Conservation (phyloP, 2,888 invertebrate species). For the Chrysolina haemoptera region DNA sequence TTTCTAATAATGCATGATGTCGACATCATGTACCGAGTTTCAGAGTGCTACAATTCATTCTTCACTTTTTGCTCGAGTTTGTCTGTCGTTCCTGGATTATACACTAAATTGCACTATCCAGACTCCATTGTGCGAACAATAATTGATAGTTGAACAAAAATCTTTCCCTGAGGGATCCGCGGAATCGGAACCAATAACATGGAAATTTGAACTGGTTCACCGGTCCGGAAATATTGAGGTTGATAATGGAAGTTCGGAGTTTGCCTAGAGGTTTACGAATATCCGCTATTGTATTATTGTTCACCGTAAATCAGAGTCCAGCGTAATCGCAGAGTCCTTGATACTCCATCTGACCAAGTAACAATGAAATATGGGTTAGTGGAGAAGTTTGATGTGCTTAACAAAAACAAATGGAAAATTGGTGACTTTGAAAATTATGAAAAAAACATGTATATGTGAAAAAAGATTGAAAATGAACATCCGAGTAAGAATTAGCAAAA, state of each 20-base stretch:
- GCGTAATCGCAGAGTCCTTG: neutral
- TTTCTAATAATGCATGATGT: too few relatives aligned
- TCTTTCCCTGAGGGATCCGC: conserved; percentile 36
- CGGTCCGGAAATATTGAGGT: conserved; percentile 51
- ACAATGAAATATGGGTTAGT: neutral
- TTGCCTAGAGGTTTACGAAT: conserved; percentile 36
- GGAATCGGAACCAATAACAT: conserved; percentile 52
- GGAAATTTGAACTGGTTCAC: conserved; percentile 54
- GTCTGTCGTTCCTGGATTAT: too few relatives aligned
- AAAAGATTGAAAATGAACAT: too few relatives aligned
- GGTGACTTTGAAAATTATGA: too few relatives aligned
- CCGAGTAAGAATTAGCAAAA: too few relatives aligned
- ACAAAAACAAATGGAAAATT: too few relatives aligned
- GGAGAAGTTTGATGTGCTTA: too few relatives aligned
- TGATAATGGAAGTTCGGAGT: conserved; percentile 44
- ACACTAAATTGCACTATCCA: neutral
- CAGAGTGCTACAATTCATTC: too few relatives aligned
- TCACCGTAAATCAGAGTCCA: neutral
- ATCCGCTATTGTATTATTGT: conserved; percentile 33
- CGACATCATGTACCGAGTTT: too few relatives aligned
- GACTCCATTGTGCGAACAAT: neutral
- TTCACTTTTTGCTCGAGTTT: too few relatives aligned
- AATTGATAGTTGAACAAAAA: conserved; percentile 36
- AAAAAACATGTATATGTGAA: too few relatives aligned
- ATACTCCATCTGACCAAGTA: neutral